phyloP scores from a whole-genome alignment of 2,888 invertebrate genomes.

The Lithodes maja region DNA sequence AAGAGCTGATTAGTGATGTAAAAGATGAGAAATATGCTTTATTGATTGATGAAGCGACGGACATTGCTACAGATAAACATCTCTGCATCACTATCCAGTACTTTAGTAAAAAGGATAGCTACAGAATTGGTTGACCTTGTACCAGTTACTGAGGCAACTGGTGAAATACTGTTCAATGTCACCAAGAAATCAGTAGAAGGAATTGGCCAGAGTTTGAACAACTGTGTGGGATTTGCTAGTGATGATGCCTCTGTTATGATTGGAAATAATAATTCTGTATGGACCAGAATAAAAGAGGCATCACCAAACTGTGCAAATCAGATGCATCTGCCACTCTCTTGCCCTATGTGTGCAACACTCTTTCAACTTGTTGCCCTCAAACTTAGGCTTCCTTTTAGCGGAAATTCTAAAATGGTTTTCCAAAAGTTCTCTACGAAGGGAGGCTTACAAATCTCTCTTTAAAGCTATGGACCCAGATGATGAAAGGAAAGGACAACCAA shows the following conservation, averaged over 20 bases:
- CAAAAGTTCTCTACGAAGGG: conserved; percentile 32
- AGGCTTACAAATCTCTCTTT: conserved; percentile 27
- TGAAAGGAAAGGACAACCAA: conserved; percentile 19
- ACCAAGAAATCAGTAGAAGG: conserved; percentile 10
- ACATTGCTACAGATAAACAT: no score
- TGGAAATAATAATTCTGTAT: conserved; percentile 34
- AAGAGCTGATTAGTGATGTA: not conserved
- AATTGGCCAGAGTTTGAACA: conserved; percentile 11
- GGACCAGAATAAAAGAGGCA: conserved; percentile 19
- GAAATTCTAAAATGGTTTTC: conserved; percentile 43
- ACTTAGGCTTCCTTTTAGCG: conserved; percentile 31
- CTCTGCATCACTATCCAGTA: no score
- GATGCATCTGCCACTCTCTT: conserved; percentile 47
- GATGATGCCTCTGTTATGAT: conserved; percentile 42
- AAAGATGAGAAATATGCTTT: not conserved
- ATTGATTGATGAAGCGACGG: no score
- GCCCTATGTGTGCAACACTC: conserved; percentile 35
- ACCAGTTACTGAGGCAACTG: conserved; percentile 25
- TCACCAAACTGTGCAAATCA: conserved; percentile 31
- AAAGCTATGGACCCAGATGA: conserved; percentile 5
- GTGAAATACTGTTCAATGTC: conserved; percentile 26
- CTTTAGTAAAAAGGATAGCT: not conserved
- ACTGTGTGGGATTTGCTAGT: conserved; percentile 41
- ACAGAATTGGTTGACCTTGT: conserved; percentile 38
- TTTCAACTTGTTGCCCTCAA: conserved; percentile 26